These are phyloP conservation scores for Ischnura elegans DNA, from an alignment of 2,888 invertebrate species.

Conservation along the genomic window DNA sequence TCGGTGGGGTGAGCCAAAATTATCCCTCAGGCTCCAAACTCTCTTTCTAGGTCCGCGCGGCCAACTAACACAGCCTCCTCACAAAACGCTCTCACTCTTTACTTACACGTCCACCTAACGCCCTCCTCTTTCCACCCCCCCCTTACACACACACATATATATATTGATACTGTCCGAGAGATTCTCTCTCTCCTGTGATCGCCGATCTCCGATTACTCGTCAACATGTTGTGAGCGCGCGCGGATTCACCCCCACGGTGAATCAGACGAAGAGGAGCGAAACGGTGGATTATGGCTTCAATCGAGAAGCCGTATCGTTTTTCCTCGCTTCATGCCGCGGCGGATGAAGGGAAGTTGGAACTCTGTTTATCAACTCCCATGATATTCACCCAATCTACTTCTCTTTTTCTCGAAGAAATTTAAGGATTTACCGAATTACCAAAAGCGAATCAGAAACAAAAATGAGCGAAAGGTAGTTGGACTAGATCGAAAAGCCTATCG, in stretches of 20 bases:
- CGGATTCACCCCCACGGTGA: neutral
- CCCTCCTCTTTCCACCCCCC: too few species aligned
- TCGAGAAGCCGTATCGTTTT: neutral
- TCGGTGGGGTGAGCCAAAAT: constrained; percentile 51
- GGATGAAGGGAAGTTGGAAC: neutral
- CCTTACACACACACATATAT: too few species aligned
- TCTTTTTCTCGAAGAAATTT: too few species aligned
- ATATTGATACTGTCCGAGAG: neutral
- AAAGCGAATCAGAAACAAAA: too few species aligned
- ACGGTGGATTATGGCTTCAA: neutral
- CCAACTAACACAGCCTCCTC: neutral
- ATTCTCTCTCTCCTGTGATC: neutral
- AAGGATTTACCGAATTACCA: too few species aligned
- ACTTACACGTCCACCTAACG: constrained; percentile 1
- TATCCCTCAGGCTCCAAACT: constrained; percentile 53
- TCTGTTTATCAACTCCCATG: too few species aligned
- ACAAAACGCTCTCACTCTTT: constrained; percentile 28
- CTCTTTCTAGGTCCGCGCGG: constrained; percentile 39
- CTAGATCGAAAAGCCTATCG: too few species aligned
- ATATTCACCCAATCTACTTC: too few species aligned
- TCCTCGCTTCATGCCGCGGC: neutral
- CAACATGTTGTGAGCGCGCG: neutral
- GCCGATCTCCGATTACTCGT: neutral
- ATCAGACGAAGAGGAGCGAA: neutral
- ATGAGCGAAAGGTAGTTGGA: too few species aligned